Evolutionary conservation across 1,140 invertebrate genomes (phyloP).

Genomic region (Trichonephila clavata): DNA sequence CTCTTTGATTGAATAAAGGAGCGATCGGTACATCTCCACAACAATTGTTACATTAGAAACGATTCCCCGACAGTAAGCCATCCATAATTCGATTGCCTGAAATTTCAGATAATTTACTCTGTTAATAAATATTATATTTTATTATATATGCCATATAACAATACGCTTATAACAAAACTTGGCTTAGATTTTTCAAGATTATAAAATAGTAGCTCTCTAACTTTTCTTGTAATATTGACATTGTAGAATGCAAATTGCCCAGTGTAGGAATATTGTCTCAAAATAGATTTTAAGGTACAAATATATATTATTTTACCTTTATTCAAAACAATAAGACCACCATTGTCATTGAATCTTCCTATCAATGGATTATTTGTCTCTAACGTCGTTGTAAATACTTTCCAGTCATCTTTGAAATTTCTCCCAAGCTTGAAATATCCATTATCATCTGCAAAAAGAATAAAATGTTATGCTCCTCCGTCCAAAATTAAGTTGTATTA

Average conservation of each 20-base stretch:
- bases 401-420: constrained; percentile 67
- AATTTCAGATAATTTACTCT: constrained; percentile 74
- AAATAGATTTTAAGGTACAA: too few relatives aligned
- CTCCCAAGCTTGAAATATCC: constrained; percentile 85
- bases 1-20: constrained; percentile 87
- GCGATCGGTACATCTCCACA: constrained; percentile 90
- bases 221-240: too few relatives aligned
- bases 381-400: constrained; percentile 81
- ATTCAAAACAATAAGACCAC: constrained; percentile 89
- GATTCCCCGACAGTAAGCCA: constrained; percentile 87
- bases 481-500: too few relatives aligned
- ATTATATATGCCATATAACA: too few relatives aligned
- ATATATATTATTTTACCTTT: constrained; percentile 81
- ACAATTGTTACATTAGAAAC: constrained; percentile 88
- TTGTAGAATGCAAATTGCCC: too few relatives aligned
- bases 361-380: constrained; percentile 87
- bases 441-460: constrained; percentile 82
- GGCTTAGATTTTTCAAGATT: too few relatives aligned
- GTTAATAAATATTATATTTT: too few relatives aligned
- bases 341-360: constrained; percentile 89
- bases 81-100: constrained; percentile 88
- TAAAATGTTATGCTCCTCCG: too few relatives aligned
- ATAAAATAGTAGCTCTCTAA: too few relatives aligned
- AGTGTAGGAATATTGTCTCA: too few relatives aligned
- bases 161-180: too few relatives aligned